A percentile compares a stretch with the other conserved stretches of the same genome.
Evolutionary conservation across 2,888 invertebrate species (phyloP).

Genomic region (Tiliacea aurago): DNA sequence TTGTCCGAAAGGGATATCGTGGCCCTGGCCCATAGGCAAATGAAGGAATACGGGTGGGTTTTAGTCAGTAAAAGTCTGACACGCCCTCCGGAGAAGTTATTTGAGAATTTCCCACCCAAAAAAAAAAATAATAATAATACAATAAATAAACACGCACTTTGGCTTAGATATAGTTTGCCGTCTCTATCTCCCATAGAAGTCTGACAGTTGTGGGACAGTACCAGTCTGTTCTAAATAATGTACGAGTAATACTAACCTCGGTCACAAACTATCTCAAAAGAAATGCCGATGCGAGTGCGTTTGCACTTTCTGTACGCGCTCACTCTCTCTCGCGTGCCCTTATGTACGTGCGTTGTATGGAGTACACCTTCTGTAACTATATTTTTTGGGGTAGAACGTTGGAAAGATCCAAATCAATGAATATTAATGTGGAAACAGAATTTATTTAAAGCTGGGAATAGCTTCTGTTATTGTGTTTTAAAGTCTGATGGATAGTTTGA

Average conservation of each 20-base stretch:
- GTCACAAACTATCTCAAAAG: not conserved
- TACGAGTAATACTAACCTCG: not conserved
- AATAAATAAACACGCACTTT: not conserved
- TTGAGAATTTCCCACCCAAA: too few relatives aligned
- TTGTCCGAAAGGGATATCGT: too few relatives aligned
- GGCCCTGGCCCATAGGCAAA: too few relatives aligned
- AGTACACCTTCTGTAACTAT: not conserved
- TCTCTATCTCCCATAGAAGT: not conserved
- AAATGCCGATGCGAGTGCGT: not conserved
- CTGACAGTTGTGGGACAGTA: not conserved
- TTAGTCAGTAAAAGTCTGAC: too few relatives aligned
- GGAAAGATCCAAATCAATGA: constrained; percentile 80
- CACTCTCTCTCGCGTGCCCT: too few relatives aligned
- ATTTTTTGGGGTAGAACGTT: constrained; percentile 40
- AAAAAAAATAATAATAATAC: too few relatives aligned
- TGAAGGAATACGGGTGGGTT: too few relatives aligned
- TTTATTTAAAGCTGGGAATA: constrained; percentile 73
- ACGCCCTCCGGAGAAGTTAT: too few relatives aligned
- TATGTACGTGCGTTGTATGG: too few relatives aligned
- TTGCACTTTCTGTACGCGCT: constrained; percentile 3
- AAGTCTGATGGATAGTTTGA: constrained; percentile 67
- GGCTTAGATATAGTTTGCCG: not conserved
- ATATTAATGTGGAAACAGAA: constrained; percentile 76
- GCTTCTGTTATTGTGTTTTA: constrained; percentile 46
- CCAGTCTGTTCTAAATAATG: not conserved